Evolutionary conservation across 1,140 invertebrate genomes (phyloP), one percentile per base, ranked within the genome.

Genomic region (Drosophila kurseongensis): DNA sequence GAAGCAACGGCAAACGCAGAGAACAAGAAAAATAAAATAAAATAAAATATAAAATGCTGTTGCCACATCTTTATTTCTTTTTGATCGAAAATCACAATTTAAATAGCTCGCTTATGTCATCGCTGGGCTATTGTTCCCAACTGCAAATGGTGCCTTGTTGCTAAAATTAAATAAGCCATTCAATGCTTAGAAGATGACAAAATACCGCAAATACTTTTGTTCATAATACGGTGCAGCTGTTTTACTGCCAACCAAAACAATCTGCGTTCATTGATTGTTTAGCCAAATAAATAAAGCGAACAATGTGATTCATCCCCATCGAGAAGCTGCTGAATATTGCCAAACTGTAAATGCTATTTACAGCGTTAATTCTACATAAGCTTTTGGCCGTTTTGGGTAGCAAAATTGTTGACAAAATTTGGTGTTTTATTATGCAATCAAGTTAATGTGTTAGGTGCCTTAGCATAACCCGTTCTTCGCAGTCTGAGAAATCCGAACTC

Each of bases 101-200:
- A 86, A 80, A 80, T 69, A 73, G 73, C 45, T 52, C 29, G 63
- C 68, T 85, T 85, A 85, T 85, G 81, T 85, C 82, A 85, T 85
- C 56, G 44, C 36, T 56, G 66, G 29, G 47, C 16, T 45, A 41
- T 78, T 42, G 48, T 54, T 69, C 32, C 54, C 51, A 27, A n/a
- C 60, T 44, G 47, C 56, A 60, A 72, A 79, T 50, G 63, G 80
- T 78, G 68, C 69, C 71, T 66, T 72, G 61, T 67, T 36, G 82
- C 38, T 72, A 80, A 73, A 77, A 73, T 85, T 73, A 65, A 85
- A 68, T 73, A 68, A 76, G 57, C 60, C 45, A 75, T 75, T 75
- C 48, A 75, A 75, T 75, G 41, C 61, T 75, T 41, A 29, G 38
- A 40, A 65, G 48, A 76, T 80, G 66, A 80, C 68, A 72, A 71